Percentiles rank a stretch among this genome's conserved stretches.
Conservation (phyloP, 2,113 vertebrate genomes). For the Macrotis lagotis region DNA sequence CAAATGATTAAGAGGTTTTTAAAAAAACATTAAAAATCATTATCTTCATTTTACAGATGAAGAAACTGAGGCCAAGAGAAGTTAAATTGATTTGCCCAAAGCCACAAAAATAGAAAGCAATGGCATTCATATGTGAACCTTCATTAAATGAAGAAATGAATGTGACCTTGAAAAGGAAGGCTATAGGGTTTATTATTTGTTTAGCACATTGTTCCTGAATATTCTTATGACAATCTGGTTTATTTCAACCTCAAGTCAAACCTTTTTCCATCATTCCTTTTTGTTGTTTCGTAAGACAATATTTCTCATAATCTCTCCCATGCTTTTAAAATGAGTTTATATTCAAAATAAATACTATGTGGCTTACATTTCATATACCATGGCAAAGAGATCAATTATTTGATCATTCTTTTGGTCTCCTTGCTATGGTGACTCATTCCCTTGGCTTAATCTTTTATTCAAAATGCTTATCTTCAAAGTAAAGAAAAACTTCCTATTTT, state of each 20-base stretch:
- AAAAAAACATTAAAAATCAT: not conserved
- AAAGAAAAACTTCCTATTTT: not conserved
- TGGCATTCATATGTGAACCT: not conserved
- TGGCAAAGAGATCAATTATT: not conserved
- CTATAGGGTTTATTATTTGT: not conserved
- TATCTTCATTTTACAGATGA: not conserved
- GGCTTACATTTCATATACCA: not conserved
- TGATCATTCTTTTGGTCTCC: not conserved
- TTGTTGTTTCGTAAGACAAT: not conserved
- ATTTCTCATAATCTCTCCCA: not conserved
- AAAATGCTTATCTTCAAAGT: not conserved
- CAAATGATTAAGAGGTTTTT: not conserved
- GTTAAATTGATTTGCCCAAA: not conserved
- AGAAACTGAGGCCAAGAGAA: not conserved
- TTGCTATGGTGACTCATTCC: not conserved
- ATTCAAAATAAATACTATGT: not conserved
- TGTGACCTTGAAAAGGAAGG: not conserved
- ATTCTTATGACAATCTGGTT: not conserved
- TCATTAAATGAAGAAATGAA: not conserved
- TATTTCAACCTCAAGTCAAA: not conserved
- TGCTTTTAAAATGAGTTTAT: not conserved
- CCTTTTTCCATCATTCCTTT: not conserved
- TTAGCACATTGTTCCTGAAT: accelerated
- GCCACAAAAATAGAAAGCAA: not conserved
- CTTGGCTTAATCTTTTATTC: not conserved